Base-by-base conservation (phyloP, 2,797 vertebrate species). In the Allobates femoralis region DNA sequence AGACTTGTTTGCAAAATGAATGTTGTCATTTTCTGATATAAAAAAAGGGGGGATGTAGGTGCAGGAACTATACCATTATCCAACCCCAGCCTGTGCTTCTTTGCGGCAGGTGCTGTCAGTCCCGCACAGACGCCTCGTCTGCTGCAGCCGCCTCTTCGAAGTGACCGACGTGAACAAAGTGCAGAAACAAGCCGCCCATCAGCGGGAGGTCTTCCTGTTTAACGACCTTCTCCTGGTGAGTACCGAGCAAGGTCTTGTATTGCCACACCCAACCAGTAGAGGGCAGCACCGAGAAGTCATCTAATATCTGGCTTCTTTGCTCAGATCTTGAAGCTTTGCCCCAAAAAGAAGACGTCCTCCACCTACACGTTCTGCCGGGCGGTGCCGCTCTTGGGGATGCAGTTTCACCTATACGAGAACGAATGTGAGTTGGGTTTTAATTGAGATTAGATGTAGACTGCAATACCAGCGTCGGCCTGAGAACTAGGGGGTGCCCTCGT, bases 121-220 rank as follows among this genome's bases (percentile, higher is more conserved):
- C 84, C 98, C 98, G 4, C 98, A 99, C 91, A 96, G 98, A 80
- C 96, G 98, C 69, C 94, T 99, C 90, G 98, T 99, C 88, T 99
- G 98, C 94, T 99, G 98, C 93, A 99, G 98, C 91, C 98, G 98
- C 79, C 94, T 99, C 78, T 99, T 98, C 0, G 98, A 99, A 92
- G 97, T 99, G 89, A 96, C 96, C 0, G 98, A 99, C 0, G 96
- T 98, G 75, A 99, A 98, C 94, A 99, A 98, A 92, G 93, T 97
- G 71, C 98, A 99, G 93, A 99, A 99, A 91, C 98, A 99, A 91
- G 97, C 97, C 0, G 96, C 97, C 28, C 97, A 99, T 90, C 98
- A 99, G 93, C 95, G 98, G 91, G 98, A 99, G 90, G 97, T 99
- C 88, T 99, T 99, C 91, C 97, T 99, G 90, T 99, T 99, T 93